Evolutionary conservation across 2,888 invertebrate species (phyloP), one percentile per base, ranked within the genome.

Genomic region (Cordilura impudica): DNA sequence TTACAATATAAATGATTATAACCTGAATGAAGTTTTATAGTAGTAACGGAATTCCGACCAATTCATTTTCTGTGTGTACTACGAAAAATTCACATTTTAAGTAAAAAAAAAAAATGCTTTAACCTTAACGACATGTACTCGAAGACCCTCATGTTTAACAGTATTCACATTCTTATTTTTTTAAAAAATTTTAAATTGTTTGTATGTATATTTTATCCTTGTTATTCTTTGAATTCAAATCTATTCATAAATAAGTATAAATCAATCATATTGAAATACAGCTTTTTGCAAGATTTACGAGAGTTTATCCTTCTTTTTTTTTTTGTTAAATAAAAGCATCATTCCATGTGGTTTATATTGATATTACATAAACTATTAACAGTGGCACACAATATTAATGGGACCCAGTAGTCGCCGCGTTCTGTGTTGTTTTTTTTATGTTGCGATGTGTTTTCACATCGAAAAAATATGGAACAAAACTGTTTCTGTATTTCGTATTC

Each of bases 201-300:
- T n/a, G n/a, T 10, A 19, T 21, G 4, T 45, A 39, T 39, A 39
- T 39, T 39, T n/a, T 39, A n/a, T n/a, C n/a, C 35, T 39, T 39
- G n/a, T 39, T 39, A 39, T 39, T 39, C 35, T 39, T 39, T 39
- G 35, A n/a, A 39, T 39, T 39, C 16, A 51, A 31, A 35, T 49
- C 49, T 49, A 49, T 49, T 49, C 63, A 21, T 31, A 51, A 63
- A 21, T 45, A 39, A n/a, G 35, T n/a, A 51, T 63, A 63, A 63
- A 63, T 63, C 63, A 63, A 63, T 63, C 49, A 51, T 63, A 63
- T 63, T 49, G 63, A 49, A 63, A 58, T 43, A 54, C 60, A 21
- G 6, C 18, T 47, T 7, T 19, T n/a, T 49, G n/a, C 14, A 43
- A 23, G 23, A 58, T 58, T 63, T 63, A 63, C 63, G 45, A 49